phyloP scores from a whole-genome alignment of 2,797 vertebrate species.

The Orientallactaga sibirica region DNA sequence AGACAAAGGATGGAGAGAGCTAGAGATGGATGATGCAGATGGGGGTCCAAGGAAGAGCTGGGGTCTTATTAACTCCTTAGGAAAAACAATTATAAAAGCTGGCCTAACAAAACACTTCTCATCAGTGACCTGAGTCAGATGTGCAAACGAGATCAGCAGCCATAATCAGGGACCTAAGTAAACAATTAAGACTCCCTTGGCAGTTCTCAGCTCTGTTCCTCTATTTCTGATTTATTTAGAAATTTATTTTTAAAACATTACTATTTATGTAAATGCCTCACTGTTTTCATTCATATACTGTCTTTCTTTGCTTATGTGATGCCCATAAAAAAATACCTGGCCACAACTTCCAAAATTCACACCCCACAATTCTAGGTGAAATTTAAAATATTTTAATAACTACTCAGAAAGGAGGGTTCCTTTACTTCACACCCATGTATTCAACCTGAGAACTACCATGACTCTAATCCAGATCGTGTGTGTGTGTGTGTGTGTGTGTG shows the following conservation, averaged over 20 bases:
- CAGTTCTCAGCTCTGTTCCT: neutral
- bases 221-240: neutral
- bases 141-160: neutral
- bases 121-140: neutral
- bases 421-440: neutral
- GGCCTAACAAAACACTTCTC: neutral
- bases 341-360: neutral
- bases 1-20: neutral
- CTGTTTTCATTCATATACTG: neutral
- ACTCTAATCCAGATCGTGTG: neutral
- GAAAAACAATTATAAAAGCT: too few species aligned
- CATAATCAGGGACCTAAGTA: neutral
- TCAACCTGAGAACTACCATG: neutral
- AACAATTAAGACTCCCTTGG: neutral
- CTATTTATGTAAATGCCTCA: neutral
- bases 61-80: neutral
- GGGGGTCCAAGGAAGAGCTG: neutral
- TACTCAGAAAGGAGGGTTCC: neutral
- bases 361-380: neutral
- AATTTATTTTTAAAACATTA: neutral
- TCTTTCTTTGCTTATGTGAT: neutral
- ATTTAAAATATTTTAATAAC: conserved; percentile 10
- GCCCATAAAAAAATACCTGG: neutral
- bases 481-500: too few species aligned
- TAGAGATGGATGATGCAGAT: neutral